Evolutionary conservation across 2,113 vertebrate genomes (phyloP), one percentile per base, ranked within the genome.

Genomic region (Nerophis lumbriciformis): DNA sequence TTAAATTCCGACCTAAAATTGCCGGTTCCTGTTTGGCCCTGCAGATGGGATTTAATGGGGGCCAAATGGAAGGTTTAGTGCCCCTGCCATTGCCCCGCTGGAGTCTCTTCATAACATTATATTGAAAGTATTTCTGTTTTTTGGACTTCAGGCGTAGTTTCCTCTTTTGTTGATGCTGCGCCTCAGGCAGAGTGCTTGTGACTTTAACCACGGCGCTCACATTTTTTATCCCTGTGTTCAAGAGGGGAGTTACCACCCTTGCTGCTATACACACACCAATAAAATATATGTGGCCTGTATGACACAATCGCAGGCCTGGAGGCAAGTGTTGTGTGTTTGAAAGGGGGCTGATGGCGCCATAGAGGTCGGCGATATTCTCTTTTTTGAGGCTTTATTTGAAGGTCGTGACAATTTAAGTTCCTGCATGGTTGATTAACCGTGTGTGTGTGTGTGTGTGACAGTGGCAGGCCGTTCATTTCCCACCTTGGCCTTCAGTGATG

Each of bases 51-150:
- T 83, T 83, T 87, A 80, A 85, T 80, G 61, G 68, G 73, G 69
- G 77, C 77, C 79, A 84, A 81, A 88, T 77, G 71, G 73, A 64
- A 76, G 83, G 83, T 86, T 85, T 81, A 85, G 76, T 80, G 77
- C 73, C 76, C 68, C 5, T 2, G 47, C 73, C 68, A 59, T 82
- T 81, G 79, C 74, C 77, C 69, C 70, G 58, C 35, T 74, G 71
- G 63, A 77, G 76, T 80, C 59, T 76, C 62, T 72, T 75, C 80
- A 83, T 75, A 77, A 56, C 75, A 54, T 71, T 58, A 63, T 66
- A 76, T 77, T 75, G 74, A 82, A 82, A 73, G 42, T 11, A 9
- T 45, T 45, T 45, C 6, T 45, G 42, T 59, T 76, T 76, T 80
- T 69, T 77, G 66, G 66, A 75, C 78, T 76, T 1, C 2, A 69